Percentiles rank a stretch among this genome's conserved stretches.
phyloP scores from a whole-genome alignment of 2,113 vertebrate genomes.

The Nannobrachium achirus region DNA sequence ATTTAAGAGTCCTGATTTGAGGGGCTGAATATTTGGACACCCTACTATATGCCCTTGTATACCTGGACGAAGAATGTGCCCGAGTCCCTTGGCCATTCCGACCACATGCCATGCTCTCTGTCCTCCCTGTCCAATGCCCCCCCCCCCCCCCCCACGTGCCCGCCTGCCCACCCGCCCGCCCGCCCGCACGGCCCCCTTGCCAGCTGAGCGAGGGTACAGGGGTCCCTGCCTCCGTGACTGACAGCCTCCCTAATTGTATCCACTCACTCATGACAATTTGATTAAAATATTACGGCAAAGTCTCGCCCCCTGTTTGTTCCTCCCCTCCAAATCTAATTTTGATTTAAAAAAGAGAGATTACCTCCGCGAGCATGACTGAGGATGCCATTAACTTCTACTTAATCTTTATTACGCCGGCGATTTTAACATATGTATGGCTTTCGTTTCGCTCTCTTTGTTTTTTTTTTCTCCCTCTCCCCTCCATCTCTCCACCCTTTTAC shows the following conservation, averaged over 20 bases:
- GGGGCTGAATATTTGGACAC: too few species aligned
- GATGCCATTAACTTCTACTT: constrained; percentile 99
- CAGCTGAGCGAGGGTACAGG: constrained; percentile 89
- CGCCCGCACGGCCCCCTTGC: constrained; percentile 73
- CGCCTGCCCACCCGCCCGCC: too few species aligned
- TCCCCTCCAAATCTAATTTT: constrained; percentile 98
- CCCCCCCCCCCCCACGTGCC: background rate
- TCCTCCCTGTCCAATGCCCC: background rate
- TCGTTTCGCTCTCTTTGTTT: constrained; percentile 83
- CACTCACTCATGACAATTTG: constrained; percentile 99
- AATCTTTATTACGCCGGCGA: constrained; percentile 97
- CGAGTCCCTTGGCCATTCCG: too few species aligned
- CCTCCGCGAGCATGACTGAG: constrained; percentile 95
- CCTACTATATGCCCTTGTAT: too few species aligned
- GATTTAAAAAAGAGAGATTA: constrained; percentile 99
- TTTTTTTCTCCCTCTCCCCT: constrained; percentile 62
- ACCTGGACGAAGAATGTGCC: too few species aligned
- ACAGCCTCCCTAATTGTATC: constrained; percentile 99
- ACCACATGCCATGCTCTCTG: too few species aligned
- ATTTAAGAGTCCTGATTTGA: too few species aligned
- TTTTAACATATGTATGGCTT: constrained; percentile 96
- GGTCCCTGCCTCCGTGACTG: constrained; percentile 89
- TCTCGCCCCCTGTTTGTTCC: constrained; percentile 99
- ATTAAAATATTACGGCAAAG: constrained; percentile 99
- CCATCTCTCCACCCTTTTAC: constrained; percentile 74